phyloP scores from a whole-genome alignment of 2,888 invertebrate genomes.

The Andricus quercusramuli region DNA sequence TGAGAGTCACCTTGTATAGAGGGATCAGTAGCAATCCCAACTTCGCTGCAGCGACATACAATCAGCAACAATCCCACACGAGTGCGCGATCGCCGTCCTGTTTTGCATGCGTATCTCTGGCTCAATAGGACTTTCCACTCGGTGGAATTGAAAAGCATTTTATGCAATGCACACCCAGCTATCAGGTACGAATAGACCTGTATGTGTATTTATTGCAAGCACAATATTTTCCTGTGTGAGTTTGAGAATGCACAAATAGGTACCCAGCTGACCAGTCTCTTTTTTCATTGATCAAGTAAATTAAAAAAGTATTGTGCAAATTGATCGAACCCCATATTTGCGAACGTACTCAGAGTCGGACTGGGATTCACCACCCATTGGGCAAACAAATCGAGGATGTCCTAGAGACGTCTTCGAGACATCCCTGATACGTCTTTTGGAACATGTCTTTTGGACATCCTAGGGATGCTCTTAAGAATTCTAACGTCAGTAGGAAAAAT shows the following conservation, averaged over 20 bases:
- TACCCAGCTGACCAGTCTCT: neutral
- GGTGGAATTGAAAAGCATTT: conserved; percentile 73
- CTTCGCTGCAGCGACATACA: conserved; percentile 51
- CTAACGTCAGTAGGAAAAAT: too few species aligned
- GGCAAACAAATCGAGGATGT: too few species aligned
- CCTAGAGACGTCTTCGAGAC: too few species aligned
- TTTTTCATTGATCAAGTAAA: neutral
- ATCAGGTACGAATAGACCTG: conserved; percentile 46
- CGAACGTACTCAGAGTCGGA: too few species aligned
- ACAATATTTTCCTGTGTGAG: neutral
- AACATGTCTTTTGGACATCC: too few species aligned
- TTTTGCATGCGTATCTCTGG: conserved; percentile 72
- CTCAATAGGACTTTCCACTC: conserved; percentile 73
- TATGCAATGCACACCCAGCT: conserved; percentile 59
- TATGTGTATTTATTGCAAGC: neutral
- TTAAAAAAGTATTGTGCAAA: neutral
- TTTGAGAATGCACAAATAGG: neutral
- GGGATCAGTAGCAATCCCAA: conserved; percentile 43
- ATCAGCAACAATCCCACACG: conserved; percentile 55
- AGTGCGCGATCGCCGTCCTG: conserved; percentile 52
- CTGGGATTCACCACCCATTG: too few species aligned
- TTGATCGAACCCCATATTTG: neutral
- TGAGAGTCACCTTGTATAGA: conserved; percentile 42
- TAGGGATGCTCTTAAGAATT: too few species aligned
- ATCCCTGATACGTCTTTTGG: too few species aligned